Evolutionary conservation across 2,888 invertebrate species (phyloP).

Genomic region (Leptinotarsa rubiginosa): DNA sequence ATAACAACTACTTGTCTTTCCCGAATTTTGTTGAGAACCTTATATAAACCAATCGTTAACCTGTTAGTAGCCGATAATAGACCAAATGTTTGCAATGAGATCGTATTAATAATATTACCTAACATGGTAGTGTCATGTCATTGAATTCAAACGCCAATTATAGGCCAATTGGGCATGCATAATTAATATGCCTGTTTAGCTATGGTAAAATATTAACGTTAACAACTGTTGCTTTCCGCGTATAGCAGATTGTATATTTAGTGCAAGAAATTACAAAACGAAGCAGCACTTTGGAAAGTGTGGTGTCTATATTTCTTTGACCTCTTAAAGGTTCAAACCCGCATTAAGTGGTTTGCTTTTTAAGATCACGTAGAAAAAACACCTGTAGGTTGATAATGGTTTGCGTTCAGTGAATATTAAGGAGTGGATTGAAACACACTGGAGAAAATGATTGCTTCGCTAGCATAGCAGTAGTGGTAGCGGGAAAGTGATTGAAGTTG

Average conservation of each 20-base stretch:
- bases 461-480: background rate
- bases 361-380: constrained; percentile 50
- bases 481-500: background rate
- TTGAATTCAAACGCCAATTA: constrained; percentile 66
- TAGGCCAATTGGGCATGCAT: constrained; percentile 67
- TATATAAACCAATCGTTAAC: constrained; percentile 22
- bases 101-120: constrained; percentile 61
- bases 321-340: constrained; percentile 63
- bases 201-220: constrained; percentile 65
- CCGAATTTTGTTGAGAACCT: background rate
- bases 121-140: constrained; percentile 64
- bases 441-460: background rate
- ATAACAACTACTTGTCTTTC: too few species aligned
- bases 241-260: constrained; percentile 27
- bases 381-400: constrained; percentile 41
- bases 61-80: constrained; percentile 38
- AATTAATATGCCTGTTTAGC: constrained; percentile 66
- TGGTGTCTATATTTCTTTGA: constrained; percentile 59
- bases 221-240: constrained; percentile 64
- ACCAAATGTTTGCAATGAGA: constrained; percentile 55
- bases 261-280: constrained; percentile 42
- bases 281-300: constrained; percentile 47
- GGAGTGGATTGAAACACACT: constrained; percentile 28
- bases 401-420: constrained; percentile 40
- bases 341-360: constrained; percentile 53